A percentile compares a stretch with the other conserved stretches of the same genome.
These are phyloP conservation scores for Sus cebifrons DNA, from an alignment of 2,797 vertebrate species.

Conservation along the genomic window DNA sequence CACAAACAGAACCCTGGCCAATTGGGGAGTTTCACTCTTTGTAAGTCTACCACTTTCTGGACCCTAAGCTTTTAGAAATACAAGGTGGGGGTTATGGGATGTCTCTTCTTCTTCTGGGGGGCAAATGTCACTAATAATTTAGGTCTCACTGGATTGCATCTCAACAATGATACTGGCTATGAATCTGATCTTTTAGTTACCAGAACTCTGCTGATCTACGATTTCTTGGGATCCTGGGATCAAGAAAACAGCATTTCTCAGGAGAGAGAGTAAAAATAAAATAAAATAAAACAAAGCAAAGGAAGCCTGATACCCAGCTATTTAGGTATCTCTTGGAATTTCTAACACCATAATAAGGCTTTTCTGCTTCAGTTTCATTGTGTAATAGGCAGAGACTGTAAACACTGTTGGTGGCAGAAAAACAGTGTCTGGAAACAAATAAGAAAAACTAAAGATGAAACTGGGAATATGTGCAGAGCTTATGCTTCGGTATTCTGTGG, in stretches of 20 bases:
- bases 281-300: constrained; percentile 25
- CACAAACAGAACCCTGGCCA: neutral
- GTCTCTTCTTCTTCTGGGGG: neutral
- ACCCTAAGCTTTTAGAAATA: neutral
- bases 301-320: neutral
- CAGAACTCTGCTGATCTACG: neutral
- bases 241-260: neutral
- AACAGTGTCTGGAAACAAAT: constrained; percentile 80
- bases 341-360: constrained; percentile 53
- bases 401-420: constrained; percentile 76
- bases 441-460: constrained; percentile 82
- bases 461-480: constrained; percentile 74
- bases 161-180: neutral
- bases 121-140: constrained; percentile 35
- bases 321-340: constrained; percentile 37
- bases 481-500: constrained; percentile 82
- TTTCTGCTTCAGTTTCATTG: constrained; percentile 76
- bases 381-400: constrained; percentile 72
- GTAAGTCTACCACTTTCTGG: neutral
- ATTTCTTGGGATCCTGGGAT: neutral
- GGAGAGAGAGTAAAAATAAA: neutral
- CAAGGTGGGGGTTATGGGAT: neutral
- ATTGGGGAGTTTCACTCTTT: neutral
- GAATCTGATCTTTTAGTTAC: constrained; percentile 51
- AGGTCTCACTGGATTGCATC: neutral